phyloP scores from a whole-genome alignment of 2,888 invertebrate genomes.

The Scrobipalpa costella region DNA sequence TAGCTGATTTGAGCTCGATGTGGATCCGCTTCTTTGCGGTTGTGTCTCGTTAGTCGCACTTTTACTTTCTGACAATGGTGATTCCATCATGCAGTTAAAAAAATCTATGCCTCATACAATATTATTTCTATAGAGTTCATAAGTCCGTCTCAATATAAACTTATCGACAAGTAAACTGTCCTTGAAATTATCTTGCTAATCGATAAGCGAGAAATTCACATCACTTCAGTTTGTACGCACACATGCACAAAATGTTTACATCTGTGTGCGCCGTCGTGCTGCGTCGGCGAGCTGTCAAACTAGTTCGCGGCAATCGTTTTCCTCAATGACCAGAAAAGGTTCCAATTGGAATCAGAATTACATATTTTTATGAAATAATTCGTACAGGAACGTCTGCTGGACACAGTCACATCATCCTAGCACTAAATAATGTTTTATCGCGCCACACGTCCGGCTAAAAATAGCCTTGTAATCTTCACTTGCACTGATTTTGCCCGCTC shows the following conservation, averaged over 20 bases:
- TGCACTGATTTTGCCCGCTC: slow-evolving; percentile 71
- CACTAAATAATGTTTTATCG: slow-evolving; percentile 55
- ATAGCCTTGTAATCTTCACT: slow-evolving; percentile 56
- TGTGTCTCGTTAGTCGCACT: slow-evolving; percentile 43
- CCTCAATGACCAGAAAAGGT: slow-evolving; percentile 42
- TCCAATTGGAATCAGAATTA: slow-evolving; percentile 43
- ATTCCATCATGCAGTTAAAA: slow-evolving; percentile 50
- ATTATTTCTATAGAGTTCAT: background rate
- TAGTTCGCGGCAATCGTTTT: slow-evolving; percentile 65
- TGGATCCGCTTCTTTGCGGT: slow-evolving; percentile 33
- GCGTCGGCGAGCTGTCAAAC: slow-evolving; percentile 69
- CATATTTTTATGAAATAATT: slow-evolving; percentile 36
- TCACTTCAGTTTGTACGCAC: slow-evolving; percentile 67
- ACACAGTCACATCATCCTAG: slow-evolving; percentile 35
- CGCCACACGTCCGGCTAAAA: slow-evolving; percentile 67
- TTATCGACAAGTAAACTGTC: slow-evolving; percentile 47
- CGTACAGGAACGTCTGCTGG: slow-evolving; percentile 42
- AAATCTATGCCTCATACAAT: background rate
- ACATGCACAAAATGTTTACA: slow-evolving; percentile 48
- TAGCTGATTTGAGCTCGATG: slow-evolving; percentile 60
- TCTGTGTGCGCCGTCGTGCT: slow-evolving; percentile 54
- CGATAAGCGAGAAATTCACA: slow-evolving; percentile 77
- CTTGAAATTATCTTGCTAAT: slow-evolving; percentile 76
- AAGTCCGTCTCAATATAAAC: slow-evolving; percentile 22
- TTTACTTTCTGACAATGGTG: slow-evolving; percentile 46